phyloP scores from a whole-genome alignment of 2,113 vertebrate species.

The Semicossyphus pulcher region DNA sequence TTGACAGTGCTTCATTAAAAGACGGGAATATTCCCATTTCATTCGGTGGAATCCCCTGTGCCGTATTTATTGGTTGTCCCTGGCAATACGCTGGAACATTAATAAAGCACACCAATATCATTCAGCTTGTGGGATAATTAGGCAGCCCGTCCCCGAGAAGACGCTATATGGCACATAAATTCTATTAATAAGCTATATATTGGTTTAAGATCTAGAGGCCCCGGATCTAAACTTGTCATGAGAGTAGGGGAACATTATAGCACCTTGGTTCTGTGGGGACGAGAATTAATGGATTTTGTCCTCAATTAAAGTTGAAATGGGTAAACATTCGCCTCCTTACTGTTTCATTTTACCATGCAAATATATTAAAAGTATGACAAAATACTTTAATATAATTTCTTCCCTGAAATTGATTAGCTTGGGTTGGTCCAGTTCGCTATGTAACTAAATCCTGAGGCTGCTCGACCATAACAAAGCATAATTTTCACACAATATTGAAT shows the following conservation, averaged over 20 bases:
- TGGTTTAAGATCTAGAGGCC: slow-evolving; percentile 74
- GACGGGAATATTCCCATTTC: slow-evolving; percentile 77
- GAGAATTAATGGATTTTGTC: slow-evolving; percentile 50
- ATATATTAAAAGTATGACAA: slow-evolving; percentile 21
- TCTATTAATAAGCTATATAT: slow-evolving; percentile 82
- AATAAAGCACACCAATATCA: slow-evolving; percentile 79
- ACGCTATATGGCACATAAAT: slow-evolving; percentile 78
- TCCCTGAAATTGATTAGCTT: slow-evolving; percentile 13
- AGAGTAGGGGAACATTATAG: slow-evolving; percentile 60
- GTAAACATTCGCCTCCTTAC: slow-evolving; percentile 40
- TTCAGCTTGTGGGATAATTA: slow-evolving; percentile 79
- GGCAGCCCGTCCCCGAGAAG: slow-evolving; percentile 64
- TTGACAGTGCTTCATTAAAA: slow-evolving; percentile 79
- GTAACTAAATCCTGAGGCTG: slow-evolving; percentile 25
- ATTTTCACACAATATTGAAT: not conserved
- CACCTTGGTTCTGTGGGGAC: slow-evolving; percentile 59
- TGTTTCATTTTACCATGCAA: slow-evolving; percentile 30
- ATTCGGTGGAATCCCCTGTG: slow-evolving; percentile 70
- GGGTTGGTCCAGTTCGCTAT: slow-evolving; percentile 2
- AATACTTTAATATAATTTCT: slow-evolving; percentile 3
- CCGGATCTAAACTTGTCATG: slow-evolving; percentile 69
- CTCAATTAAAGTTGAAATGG: slow-evolving; percentile 53
- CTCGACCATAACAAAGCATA: slow-evolving; percentile 3
- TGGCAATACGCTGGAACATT: slow-evolving; percentile 71
- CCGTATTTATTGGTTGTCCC: slow-evolving; percentile 79